Conservation (phyloP, 2,797 vertebrate species). For the Pseudochirops corinnae region DNA sequence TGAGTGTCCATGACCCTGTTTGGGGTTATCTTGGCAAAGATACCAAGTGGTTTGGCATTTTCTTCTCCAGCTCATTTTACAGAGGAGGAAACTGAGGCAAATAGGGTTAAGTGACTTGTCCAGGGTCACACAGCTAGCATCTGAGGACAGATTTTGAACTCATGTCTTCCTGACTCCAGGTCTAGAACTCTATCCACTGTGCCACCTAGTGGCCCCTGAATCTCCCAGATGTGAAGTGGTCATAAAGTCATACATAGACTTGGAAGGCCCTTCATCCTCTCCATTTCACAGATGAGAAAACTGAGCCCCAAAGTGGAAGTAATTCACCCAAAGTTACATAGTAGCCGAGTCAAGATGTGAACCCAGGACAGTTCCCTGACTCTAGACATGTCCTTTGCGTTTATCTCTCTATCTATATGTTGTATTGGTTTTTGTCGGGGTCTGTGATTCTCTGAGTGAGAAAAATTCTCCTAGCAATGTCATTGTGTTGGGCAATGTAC, state of each 20-base stretch:
- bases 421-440: neutral
- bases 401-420: neutral
- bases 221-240: neutral
- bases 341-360: neutral
- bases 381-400: neutral
- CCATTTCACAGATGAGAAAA: neutral
- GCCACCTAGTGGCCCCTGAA: no score
- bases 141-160: no score
- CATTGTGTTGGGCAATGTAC: neutral
- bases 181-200: neutral
- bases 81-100: no score
- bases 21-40: no score
- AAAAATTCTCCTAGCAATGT: neutral
- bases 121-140: no score
- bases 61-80: no score
- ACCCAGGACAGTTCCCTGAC: neutral
- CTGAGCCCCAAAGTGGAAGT: neutral
- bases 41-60: no score
- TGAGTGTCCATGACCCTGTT: neutral
- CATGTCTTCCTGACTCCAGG: neutral
- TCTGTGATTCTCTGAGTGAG: neutral
- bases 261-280: neutral
- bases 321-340: neutral
- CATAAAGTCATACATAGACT: neutral
- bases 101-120: no score